Evolutionary conservation across 2,888 invertebrate genomes (phyloP), one percentile per base, ranked within the genome.

Genomic region (Hanleya hanleyi): DNA sequence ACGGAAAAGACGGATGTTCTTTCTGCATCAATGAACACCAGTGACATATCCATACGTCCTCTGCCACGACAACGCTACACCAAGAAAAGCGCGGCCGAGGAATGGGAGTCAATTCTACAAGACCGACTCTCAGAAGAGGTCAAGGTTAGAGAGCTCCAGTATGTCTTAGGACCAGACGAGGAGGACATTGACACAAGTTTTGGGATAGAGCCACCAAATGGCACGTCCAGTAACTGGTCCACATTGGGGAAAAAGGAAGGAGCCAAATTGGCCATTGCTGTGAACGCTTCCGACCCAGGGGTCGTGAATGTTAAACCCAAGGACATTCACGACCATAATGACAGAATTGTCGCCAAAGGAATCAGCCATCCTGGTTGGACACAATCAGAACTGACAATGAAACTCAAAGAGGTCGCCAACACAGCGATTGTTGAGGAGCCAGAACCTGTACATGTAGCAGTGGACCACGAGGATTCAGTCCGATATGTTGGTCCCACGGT

Each of bases 21-120:
- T 7, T 36, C 29, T 22, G 29, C n/a, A 15, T n/a, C 26, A 22
- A 22, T 33, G 15, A n/a, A 33, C 26, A 12, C 35, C 12, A 26
- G 1, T 4, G 38, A 64, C 15, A 37, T 64, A 37, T 22, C n/a
- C 22, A 15, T 69, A 7, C 35, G 51, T 61, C 49, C 66, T 6
- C 22, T 37, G 61, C 74, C 71, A 32, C n/a, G 29, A 3, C 71
- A 72, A 47, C 74, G 71, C 32, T 75, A 77, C 57, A 18, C 65
- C n/a, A 76, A 75, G 32, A 77, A 81, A 51, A 76, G 68, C 9
- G 76, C 77, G 0, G 73, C 72, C 9, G 62, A 74, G 0, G 87
- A 84, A 67, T 88, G 87, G 87, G 88, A 88, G 57, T 70, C 70
- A 1, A 50, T 86, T 41, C 71, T 88, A 36, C 86, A 87, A 75